phyloP scores from a whole-genome alignment of 2,888 invertebrate genomes.

The Pelosia muscerda region DNA sequence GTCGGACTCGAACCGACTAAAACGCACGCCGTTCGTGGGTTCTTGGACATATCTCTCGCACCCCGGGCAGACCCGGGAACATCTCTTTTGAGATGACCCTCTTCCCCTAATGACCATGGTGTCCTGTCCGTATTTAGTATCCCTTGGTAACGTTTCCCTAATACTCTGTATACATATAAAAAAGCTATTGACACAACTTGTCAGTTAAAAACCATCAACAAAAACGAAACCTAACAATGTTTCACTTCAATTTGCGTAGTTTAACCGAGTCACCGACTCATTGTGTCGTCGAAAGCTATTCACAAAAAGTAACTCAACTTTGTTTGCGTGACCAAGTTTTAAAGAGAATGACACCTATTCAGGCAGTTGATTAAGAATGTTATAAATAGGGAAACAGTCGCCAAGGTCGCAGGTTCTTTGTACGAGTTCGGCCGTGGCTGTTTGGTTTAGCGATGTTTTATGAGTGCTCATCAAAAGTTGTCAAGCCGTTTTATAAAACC shows the following conservation, averaged over 20 bases:
- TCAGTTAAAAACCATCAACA: constrained; percentile 1
- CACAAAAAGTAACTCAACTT: constrained; percentile 39
- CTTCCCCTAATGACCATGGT: too few relatives aligned
- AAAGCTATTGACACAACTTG: not conserved
- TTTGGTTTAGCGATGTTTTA: constrained; percentile 4
- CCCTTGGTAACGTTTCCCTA: too few relatives aligned
- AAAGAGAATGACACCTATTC: constrained; percentile 50
- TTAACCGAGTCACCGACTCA: constrained; percentile 27
- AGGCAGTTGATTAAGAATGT: constrained; percentile 34
- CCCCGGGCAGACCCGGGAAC: too few relatives aligned
- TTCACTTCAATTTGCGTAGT: constrained; percentile 1
- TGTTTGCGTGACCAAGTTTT: constrained; percentile 42
- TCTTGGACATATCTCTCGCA: too few relatives aligned
- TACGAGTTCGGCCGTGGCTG: constrained; percentile 11
- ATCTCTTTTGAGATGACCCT: too few relatives aligned
- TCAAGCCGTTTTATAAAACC: not conserved
- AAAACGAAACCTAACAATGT: constrained; percentile 7
- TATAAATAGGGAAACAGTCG: constrained; percentile 42
- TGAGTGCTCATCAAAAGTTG: not conserved
- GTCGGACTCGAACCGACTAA: too few relatives aligned
- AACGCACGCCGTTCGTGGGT: too few relatives aligned
- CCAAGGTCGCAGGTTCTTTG: constrained; percentile 37
- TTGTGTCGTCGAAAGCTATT: constrained; percentile 38
- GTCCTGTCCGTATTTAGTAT: too few relatives aligned
- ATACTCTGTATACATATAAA: too few relatives aligned